These are phyloP conservation scores for Sakesphorus luctuosus DNA, from an alignment of 2,113 vertebrate species.

Conservation along the genomic window DNA sequence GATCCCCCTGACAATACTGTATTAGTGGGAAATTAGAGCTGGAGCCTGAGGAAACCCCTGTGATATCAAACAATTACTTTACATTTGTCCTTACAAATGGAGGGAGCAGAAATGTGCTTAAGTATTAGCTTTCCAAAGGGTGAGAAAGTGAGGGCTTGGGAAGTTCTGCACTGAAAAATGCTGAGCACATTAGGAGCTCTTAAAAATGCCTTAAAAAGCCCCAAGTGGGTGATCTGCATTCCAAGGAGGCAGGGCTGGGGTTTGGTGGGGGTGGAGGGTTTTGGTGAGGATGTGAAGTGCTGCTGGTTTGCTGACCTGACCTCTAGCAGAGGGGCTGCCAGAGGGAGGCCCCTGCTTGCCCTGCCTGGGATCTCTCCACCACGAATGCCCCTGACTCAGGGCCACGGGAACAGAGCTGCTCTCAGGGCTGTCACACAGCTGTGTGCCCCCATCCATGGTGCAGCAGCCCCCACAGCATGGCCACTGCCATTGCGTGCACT, in stretches of 20 bases:
- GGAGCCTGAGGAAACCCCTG: constrained; percentile 41
- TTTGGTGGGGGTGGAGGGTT: neutral
- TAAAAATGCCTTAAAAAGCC: neutral
- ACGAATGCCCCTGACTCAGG: neutral
- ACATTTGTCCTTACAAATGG: constrained; percentile 58
- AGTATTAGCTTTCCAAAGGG: constrained; percentile 47
- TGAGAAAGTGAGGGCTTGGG: constrained; percentile 29
- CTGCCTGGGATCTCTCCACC: fast-evolving
- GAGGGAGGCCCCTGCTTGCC: fast-evolving
- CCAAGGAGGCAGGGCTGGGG: fast-evolving
- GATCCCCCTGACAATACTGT: constrained; percentile 45
- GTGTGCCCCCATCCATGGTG: fast-evolving
- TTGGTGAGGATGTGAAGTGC: fast-evolving
- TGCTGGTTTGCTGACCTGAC: neutral
- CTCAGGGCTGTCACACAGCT: fast-evolving
- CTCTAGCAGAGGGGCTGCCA: neutral
- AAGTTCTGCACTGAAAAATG: neutral
- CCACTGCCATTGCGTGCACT: fast-evolving
- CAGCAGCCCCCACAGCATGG: fast-evolving
- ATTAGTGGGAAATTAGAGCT: constrained; percentile 58
- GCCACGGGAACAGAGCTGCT: fast-evolving
- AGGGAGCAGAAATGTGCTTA: constrained; percentile 45
- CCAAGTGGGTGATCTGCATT: neutral
- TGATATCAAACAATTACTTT: constrained; percentile 63
- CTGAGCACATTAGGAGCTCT: constrained; percentile 27